Conservation (phyloP, 1,140 invertebrate genomes). For the Anastatus disparis region DNA sequence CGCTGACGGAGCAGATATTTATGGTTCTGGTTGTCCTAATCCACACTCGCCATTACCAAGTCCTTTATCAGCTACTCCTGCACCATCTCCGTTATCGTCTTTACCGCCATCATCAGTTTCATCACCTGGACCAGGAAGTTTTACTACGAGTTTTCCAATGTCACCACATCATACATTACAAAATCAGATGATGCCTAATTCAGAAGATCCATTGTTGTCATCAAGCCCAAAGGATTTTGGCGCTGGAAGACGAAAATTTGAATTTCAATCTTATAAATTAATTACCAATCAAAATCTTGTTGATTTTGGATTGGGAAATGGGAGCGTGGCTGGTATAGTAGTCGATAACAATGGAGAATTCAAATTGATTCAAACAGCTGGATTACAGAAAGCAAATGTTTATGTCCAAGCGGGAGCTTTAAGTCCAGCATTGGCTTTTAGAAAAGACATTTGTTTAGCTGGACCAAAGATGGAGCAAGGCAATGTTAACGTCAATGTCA, state of each 20-base stretch:
- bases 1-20: constrained; percentile 72
- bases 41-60: constrained; percentile 74
- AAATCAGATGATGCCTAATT: constrained; percentile 85
- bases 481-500: constrained; percentile 47
- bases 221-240: constrained; percentile 84
- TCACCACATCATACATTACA: constrained; percentile 71
- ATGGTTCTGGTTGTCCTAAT: constrained; percentile 66
- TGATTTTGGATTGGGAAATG: constrained; percentile 68
- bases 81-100: constrained; percentile 70
- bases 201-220: constrained; percentile 83
- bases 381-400: constrained; percentile 66
- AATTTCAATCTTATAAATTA: constrained; percentile 73
- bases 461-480: constrained; percentile 57
- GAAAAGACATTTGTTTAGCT: constrained; percentile 59
- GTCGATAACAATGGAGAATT: constrained; percentile 75
- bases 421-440: constrained; percentile 60
- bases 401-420: constrained; percentile 61
- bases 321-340: constrained; percentile 71
- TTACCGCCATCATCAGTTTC: constrained; percentile 68
- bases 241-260: constrained; percentile 70
- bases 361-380: constrained; percentile 71
- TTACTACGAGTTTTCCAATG: constrained; percentile 64
- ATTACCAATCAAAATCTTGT: constrained; percentile 71
- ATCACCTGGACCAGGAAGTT: constrained; percentile 67
- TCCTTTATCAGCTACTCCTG: constrained; percentile 71